A percentile compares a stretch with the other conserved stretches of the same genome.
Evolutionary conservation across 1,140 invertebrate species (phyloP).

Genomic region (Cyclargus thomasi): DNA sequence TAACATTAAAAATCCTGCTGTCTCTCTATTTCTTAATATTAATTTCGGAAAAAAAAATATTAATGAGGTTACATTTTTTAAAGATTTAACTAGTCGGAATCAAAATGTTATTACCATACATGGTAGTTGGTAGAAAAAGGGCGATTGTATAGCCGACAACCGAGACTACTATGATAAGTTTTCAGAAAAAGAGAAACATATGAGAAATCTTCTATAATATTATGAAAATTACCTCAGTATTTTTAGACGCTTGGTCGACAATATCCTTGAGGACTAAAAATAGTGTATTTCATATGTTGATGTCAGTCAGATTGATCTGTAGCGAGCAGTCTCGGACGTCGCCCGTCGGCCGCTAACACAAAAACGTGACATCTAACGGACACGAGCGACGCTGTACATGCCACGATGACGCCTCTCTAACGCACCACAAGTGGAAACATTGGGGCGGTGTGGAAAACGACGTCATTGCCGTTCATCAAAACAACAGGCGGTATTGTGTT

Average conservation of each 20-base stretch:
- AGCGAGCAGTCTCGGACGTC: constrained; percentile 37
- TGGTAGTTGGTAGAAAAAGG: too few species aligned
- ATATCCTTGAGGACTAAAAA: not conserved
- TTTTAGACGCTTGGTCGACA: not conserved
- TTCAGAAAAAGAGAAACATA: too few species aligned
- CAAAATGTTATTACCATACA: too few species aligned
- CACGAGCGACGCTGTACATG: constrained; percentile 56
- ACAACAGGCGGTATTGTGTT: not conserved
- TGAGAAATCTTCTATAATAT: too few species aligned
- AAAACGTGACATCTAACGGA: constrained; percentile 67
- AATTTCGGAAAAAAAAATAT: too few species aligned
- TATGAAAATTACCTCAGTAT: too few species aligned
- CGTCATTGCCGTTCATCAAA: not conserved
- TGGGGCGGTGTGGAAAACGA: not conserved
- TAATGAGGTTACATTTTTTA: too few species aligned
- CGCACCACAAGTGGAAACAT: constrained; percentile 24
- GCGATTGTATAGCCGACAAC: too few species aligned
- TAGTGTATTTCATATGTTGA: not conserved
- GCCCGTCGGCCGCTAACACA: constrained; percentile 60
- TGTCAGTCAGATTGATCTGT: constrained; percentile 14
- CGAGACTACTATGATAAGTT: too few species aligned
- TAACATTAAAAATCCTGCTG: too few species aligned
- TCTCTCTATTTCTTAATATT: too few species aligned
- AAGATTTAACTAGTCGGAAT: too few species aligned
- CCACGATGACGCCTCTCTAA: constrained; percentile 43